Percentiles rank a stretch among this genome's conserved stretches.
phyloP scores from a whole-genome alignment of 2,888 invertebrate genomes.

The Cheilosia impressa region DNA sequence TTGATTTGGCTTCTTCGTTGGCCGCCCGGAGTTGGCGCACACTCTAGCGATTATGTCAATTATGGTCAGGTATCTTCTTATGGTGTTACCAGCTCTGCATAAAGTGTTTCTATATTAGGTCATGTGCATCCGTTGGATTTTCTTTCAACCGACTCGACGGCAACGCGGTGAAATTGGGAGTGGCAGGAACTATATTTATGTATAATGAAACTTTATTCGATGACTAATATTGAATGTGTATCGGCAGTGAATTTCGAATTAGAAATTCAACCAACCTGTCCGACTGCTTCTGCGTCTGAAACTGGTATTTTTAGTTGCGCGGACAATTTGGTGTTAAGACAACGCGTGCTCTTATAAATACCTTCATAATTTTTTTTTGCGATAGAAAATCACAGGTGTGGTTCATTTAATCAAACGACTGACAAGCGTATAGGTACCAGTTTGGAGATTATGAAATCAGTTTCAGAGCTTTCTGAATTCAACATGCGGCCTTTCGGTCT shows the following conservation, averaged over 20 bases:
- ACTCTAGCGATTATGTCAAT: constrained; percentile 41
- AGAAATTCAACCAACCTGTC: constrained; percentile 36
- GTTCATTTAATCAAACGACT: constrained; percentile 8
- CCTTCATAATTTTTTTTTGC: neutral
- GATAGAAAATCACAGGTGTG: constrained; percentile 52
- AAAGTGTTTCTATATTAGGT: constrained; percentile 30
- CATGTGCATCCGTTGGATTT: constrained; percentile 57
- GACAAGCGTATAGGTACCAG: neutral
- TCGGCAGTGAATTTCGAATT: constrained; percentile 21
- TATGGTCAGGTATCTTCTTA: constrained; percentile 39
- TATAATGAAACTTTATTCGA: constrained; percentile 1
- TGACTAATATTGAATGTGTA: constrained; percentile 35
- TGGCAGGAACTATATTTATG: constrained; percentile 40
- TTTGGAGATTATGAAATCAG: constrained; percentile 42
- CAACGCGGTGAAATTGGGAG: constrained; percentile 25
- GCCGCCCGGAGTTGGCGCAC: constrained; percentile 29
- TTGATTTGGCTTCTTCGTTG: constrained; percentile 9
- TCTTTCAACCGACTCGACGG: neutral
- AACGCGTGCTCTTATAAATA: constrained; percentile 16
- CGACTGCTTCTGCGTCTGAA: constrained; percentile 5
- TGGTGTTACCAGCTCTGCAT: constrained; percentile 45
- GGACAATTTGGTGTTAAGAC: constrained; percentile 22
- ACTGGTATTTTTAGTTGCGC: constrained; percentile 44
- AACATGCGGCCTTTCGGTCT: constrained; percentile 7
- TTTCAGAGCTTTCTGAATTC: constrained; percentile 24